These are phyloP conservation scores for Smittia aterrima DNA, from an alignment of 2,888 invertebrate species.

Conservation along the genomic window DNA sequence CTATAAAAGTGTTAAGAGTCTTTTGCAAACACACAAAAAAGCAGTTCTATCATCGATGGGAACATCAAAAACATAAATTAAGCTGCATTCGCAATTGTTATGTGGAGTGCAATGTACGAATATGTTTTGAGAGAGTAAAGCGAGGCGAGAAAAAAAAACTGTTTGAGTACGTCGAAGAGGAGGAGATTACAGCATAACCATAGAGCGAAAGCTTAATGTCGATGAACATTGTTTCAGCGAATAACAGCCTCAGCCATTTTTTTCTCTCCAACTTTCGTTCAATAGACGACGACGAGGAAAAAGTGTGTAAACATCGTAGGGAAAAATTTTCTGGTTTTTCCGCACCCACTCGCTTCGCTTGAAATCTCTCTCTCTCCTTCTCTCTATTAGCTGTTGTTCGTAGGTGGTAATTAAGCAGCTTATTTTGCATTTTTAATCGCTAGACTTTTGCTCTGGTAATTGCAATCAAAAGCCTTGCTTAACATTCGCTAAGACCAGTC, in stretches of 20 bases:
- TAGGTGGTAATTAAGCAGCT: slow-evolving; percentile 26
- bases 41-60: background rate
- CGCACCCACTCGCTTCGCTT: slow-evolving; percentile 17
- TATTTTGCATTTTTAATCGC: background rate
- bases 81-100: background rate
- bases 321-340: background rate
- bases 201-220: slow-evolving; percentile 16
- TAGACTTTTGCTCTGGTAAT: slow-evolving; percentile 2
- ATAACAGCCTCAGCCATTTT: background rate
- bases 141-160: background rate
- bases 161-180: slow-evolving; percentile 9
- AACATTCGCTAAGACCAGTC: slow-evolving; percentile 4
- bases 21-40: background rate
- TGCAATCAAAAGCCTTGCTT: slow-evolving; percentile 13
- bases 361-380: no score
- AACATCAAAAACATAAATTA: slow-evolving; percentile 8
- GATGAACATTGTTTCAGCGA: slow-evolving; percentile 5
- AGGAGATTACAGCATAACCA: slow-evolving; percentile 26
- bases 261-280: background rate
- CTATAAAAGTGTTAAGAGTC: background rate
- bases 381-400: background rate
- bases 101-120: background rate
- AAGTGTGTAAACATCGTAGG: slow-evolving; percentile 15
- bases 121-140: background rate
- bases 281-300: slow-evolving; percentile 8